Conservation (phyloP, 2,888 invertebrate species). For the Parapristionchus giblindavisi region DNA sequence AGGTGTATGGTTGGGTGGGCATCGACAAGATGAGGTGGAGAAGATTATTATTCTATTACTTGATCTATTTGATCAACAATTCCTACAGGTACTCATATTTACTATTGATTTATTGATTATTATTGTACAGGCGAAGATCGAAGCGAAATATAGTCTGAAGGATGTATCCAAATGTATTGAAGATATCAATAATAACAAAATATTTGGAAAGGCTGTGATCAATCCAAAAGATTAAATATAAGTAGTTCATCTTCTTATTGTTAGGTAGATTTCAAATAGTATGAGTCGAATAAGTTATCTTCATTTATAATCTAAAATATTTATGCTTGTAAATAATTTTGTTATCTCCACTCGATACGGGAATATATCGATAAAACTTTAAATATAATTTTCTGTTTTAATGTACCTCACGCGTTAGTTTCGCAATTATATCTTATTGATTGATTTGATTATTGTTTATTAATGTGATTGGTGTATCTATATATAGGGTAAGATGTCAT, state of each 20-base stretch:
- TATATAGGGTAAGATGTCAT: background rate
- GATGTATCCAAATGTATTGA: constrained; percentile 25
- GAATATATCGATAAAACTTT: too few species aligned
- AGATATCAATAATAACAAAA: constrained; percentile 41
- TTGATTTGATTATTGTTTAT: too few species aligned
- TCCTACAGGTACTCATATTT: constrained; percentile 71
- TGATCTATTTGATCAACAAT: constrained; percentile 76
- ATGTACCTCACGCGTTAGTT: too few species aligned
- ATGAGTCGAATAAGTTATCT: too few species aligned
- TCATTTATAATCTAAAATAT: too few species aligned
- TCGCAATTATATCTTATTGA: too few species aligned
- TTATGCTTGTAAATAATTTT: too few species aligned
- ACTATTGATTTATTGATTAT: background rate
- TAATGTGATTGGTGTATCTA: background rate
- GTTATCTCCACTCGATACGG: too few species aligned
- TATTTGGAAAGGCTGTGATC: constrained; percentile 48
- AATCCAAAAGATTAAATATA: constrained; percentile 36
- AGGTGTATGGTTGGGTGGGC: constrained; percentile 53
- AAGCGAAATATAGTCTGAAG: constrained; percentile 31
- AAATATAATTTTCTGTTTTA: too few species aligned
- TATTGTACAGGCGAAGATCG: constrained; percentile 21
- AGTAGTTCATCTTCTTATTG: background rate
- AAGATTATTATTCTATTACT: constrained; percentile 74
- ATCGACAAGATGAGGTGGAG: constrained; percentile 41
- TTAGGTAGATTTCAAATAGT: too few species aligned